These are phyloP conservation scores for Imbricaverruca yamaguchii DNA, from an alignment of 2,888 invertebrate species.

Conservation along the genomic window DNA sequence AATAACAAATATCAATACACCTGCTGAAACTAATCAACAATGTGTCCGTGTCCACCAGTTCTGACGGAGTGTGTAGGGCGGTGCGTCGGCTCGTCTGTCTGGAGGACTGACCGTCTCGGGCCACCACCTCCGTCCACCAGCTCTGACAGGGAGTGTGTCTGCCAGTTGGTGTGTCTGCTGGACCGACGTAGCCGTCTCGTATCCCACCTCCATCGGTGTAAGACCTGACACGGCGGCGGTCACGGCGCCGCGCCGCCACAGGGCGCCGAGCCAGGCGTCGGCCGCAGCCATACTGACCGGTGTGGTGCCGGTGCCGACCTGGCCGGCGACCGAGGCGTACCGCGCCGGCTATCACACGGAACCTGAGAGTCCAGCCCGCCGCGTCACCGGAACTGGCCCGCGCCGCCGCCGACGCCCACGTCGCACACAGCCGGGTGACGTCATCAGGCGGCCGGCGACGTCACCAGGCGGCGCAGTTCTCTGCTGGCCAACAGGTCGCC, in stretches of 20 bases:
- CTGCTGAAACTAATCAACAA: not conserved
- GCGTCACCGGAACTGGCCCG: not conserved
- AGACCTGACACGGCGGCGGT: too few species aligned
- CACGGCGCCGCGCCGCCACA: too few species aligned
- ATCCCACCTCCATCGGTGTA: too few species aligned
- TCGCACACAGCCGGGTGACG: not conserved
- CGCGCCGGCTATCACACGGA: too few species aligned
- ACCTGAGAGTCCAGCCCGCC: too few species aligned
- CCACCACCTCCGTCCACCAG: not conserved
- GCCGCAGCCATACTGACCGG: too few species aligned
- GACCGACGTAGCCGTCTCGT: too few species aligned
- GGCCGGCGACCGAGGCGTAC: too few species aligned
- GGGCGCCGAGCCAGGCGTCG: too few species aligned
- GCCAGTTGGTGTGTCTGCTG: too few species aligned
- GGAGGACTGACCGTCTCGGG: not conserved
- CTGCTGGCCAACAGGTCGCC: conserved; percentile 5
- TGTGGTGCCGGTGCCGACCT: too few species aligned
- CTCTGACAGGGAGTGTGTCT: not conserved
- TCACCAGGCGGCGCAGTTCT: not conserved
- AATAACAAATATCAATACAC: not conserved
- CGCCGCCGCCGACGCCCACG: not conserved
- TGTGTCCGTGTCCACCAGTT: not conserved
- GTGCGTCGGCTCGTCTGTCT: not conserved
- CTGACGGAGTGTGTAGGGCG: not conserved
- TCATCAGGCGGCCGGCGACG: not conserved